Percentiles rank a stretch among this genome's conserved stretches.
Evolutionary conservation across 2,888 invertebrate genomes (phyloP).

Genomic region (Caenorhabditis sp.): DNA sequence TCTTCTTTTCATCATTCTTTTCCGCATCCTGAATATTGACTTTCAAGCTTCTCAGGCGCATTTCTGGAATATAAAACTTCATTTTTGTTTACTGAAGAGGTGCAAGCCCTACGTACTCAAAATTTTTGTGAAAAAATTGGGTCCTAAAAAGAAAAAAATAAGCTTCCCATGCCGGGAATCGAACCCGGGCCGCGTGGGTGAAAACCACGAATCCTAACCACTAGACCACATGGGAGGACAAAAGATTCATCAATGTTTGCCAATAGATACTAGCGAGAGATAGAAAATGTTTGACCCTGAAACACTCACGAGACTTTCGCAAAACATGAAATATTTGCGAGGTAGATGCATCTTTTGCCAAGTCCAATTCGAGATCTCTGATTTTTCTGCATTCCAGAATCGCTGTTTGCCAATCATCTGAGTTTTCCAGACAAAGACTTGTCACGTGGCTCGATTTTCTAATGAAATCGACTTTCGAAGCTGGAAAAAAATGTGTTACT

Average conservation of each 20-base stretch:
- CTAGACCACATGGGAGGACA: constrained; percentile 64
- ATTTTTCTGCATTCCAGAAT: not conserved
- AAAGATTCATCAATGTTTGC: no score
- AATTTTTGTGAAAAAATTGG: no score
- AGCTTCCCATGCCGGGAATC: constrained; percentile 67
- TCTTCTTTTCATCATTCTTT: not conserved
- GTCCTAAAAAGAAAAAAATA: constrained; percentile 17
- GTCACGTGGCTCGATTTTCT: not conserved
- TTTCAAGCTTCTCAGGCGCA: not conserved
- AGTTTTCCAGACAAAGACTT: not conserved
- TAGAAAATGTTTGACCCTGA: no score
- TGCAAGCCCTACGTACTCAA: no score
- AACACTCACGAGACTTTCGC: not conserved
- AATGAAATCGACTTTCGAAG: not conserved
- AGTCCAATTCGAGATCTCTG: not conserved
- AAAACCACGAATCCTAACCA: constrained; percentile 69
- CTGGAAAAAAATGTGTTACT: not conserved
- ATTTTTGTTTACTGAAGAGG: no score
- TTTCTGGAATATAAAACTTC: not conserved
- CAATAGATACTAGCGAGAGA: no score
- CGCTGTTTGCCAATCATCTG: not conserved
- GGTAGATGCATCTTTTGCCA: not conserved
- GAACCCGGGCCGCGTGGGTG: constrained; percentile 68
- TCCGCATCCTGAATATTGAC: constrained; percentile 2
- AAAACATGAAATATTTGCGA: constrained; percentile 6